Base-by-base conservation (phyloP, 2,888 invertebrate genomes). In the Corythucha ciliata region DNA sequence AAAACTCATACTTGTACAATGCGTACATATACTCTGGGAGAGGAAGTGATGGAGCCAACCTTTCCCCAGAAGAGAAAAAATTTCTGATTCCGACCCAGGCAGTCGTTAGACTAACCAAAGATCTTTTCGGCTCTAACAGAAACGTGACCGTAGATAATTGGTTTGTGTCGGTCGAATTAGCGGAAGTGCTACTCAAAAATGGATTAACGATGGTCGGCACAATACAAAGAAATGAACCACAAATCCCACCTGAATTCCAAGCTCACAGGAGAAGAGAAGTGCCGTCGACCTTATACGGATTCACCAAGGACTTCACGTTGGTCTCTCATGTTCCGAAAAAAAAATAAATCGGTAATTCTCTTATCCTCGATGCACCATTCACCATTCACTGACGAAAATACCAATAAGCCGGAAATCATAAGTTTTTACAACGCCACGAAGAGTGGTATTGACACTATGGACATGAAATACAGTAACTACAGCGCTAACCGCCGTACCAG, bases 151-250 rank as follows among this genome's bases (percentile, higher is more conserved):
- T n/a, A n/a, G n/a, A n/a, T n/a, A n/a, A n/a, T n/a, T n/a, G n/a
- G n/a, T n/a, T n/a, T n/a, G n/a, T n/a, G 22, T 63, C 63, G 4
- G 55, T 64, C 24, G 60, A 63, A 54, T 45, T 62, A 45, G 60
- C 58, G 32, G 53, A 61, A 22, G 46, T 57, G 44, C 34, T 52
- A 16, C 16, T 26, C 2, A 34, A n/a, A n/a, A n/a, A n/a, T n/a
- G n/a, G n/a, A n/a, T n/a, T n/a, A n/a, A 54, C 52, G 33, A 48
- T 45, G 22, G 37, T 52, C 4, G 48, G 48, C 12, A 55, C 48
- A 27, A n/a, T 48, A 36, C 47, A 40, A 33, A 53, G 48, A 39
- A 44, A 57, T 34, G 56, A 53, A 44, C 42, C 33, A 27, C 51
- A 39, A 37, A 56, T 56, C n/a, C 54, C 55, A 22, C 21, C 36